phyloP scores from a whole-genome alignment of 1,140 invertebrate species.

The Plodia interpunctella region DNA sequence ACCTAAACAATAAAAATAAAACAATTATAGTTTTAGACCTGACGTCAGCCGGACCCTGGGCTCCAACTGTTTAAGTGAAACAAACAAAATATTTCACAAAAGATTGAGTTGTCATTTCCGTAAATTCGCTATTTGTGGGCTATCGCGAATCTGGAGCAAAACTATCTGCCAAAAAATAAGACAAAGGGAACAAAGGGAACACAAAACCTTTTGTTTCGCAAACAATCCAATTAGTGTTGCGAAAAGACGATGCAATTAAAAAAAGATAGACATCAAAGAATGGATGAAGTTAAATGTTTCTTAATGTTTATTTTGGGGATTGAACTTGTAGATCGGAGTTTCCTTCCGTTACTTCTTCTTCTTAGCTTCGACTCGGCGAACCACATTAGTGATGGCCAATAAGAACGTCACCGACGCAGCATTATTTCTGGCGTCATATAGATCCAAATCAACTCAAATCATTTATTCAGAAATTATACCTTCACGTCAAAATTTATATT shows the following conservation, averaged over 20 bases:
- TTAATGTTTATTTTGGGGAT: neutral
- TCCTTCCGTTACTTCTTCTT: no score
- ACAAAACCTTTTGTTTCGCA: slow-evolving; percentile 32
- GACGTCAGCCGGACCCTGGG: no score
- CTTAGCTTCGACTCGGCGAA: no score
- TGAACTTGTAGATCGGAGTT: neutral
- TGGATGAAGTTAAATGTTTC: neutral
- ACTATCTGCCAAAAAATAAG: slow-evolving; percentile 12
- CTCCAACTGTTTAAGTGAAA: no score
- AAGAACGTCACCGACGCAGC: no score
- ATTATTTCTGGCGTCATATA: no score
- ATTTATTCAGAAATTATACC: no score
- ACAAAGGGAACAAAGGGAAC: slow-evolving; percentile 24
- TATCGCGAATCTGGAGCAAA: slow-evolving; percentile 5
- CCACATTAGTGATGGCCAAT: no score
- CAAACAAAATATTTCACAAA: neutral
- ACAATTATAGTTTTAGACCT: no score
- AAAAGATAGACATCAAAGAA: slow-evolving; percentile 4
- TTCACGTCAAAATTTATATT: no score
- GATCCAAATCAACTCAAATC: no score
- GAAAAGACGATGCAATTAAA: slow-evolving; percentile 17
- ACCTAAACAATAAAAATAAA: no score
- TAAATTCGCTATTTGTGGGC: neutral
- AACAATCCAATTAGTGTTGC: slow-evolving; percentile 44
- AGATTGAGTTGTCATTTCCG: neutral